Conservation (phyloP, 2,888 invertebrate species). For the Siphlonurus alternatus region DNA sequence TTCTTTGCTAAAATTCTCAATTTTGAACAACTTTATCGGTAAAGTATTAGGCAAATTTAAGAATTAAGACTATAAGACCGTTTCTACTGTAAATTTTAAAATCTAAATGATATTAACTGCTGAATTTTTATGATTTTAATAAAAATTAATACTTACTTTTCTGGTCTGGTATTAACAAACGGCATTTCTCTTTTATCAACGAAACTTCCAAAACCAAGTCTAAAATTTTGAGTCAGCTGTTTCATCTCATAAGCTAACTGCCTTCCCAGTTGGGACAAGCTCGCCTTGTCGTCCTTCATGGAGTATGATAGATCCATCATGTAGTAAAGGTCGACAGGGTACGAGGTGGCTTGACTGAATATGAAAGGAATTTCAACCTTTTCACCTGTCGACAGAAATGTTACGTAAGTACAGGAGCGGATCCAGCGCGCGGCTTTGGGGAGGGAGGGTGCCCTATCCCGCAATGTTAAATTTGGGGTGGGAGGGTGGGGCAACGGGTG, state of each 20-base stretch:
- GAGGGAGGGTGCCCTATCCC: too few species aligned
- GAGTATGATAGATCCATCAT: constrained; percentile 60
- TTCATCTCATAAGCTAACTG: constrained; percentile 35
- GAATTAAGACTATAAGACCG: too few species aligned
- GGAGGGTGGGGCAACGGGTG: too few species aligned
- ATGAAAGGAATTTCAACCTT: constrained; percentile 28
- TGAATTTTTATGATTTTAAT: neutral
- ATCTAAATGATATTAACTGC: too few species aligned
- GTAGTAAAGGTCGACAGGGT: constrained; percentile 70
- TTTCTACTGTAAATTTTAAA: too few species aligned
- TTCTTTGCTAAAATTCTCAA: too few species aligned
- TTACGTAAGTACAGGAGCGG: neutral
- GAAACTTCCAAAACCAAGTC: constrained; percentile 47
- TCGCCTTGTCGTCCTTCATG: constrained; percentile 42
- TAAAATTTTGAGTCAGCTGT: constrained; percentile 42
- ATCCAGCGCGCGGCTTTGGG: too few species aligned
- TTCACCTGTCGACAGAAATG: constrained; percentile 18
- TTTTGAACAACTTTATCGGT: too few species aligned
- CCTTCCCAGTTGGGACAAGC: constrained; percentile 32
- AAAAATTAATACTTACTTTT: constrained; percentile 23
- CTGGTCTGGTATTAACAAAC: constrained; percentile 31
- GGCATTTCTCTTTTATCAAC: constrained; percentile 51
- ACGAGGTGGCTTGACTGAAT: constrained; percentile 47
- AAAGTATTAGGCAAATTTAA: too few species aligned
- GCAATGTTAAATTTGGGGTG: too few species aligned